A percentile compares a stretch with the other conserved stretches of the same genome.
Evolutionary conservation across 2,113 vertebrate species (phyloP).

Genomic region (Rhizomys pruinosus): DNA sequence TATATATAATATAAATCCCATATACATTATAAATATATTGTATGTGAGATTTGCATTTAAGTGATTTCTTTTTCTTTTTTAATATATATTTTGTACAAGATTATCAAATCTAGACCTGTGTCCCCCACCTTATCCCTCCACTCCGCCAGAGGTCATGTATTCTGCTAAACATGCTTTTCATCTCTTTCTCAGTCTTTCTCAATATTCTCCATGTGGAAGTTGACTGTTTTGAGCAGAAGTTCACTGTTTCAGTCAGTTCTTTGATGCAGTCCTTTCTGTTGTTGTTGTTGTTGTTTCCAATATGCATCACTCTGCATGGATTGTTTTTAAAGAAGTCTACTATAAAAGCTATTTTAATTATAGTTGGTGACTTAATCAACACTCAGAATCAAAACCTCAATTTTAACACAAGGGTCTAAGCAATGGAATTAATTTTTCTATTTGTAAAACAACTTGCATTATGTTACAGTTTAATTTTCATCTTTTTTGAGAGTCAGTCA

Average conservation of each 20-base stretch:
- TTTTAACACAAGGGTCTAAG: not conserved
- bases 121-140: too few relatives aligned
- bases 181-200: too few relatives aligned
- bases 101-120: too few relatives aligned
- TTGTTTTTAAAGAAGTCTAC: not conserved
- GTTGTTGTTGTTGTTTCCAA: too few relatives aligned
- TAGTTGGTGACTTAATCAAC: not conserved
- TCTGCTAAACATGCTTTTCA: too few relatives aligned
- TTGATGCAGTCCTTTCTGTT: too few relatives aligned
- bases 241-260: too few relatives aligned
- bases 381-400: not conserved
- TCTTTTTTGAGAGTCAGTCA: not conserved
- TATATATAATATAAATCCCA: not conserved
- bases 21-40: not conserved
- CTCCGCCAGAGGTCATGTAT: too few relatives aligned
- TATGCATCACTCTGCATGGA: too few relatives aligned
- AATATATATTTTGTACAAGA: too few relatives aligned
- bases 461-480: not conserved
- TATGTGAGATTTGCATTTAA: not conserved
- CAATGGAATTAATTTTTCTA: not conserved
- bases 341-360: constrained; percentile 31
- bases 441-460: constrained; percentile 44
- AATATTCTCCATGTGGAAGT: too few relatives aligned
- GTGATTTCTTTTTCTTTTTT: not conserved
- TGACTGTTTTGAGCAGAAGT: too few relatives aligned